Evolutionary conservation across 2,797 vertebrate genomes (phyloP).

Genomic region (Propithecus deckenii): DNA sequence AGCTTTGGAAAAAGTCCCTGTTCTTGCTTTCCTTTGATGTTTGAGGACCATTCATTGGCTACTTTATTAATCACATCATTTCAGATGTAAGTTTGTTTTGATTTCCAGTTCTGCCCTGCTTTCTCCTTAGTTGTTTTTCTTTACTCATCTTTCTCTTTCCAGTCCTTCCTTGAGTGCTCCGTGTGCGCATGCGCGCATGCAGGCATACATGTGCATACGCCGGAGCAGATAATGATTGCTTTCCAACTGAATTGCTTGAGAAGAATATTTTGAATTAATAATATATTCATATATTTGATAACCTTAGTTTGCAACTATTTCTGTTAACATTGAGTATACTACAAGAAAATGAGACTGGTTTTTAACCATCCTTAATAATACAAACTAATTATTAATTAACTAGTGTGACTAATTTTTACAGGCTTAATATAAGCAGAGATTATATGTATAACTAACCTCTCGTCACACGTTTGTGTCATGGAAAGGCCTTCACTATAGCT

Average conservation of each 20-base stretch:
- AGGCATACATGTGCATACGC: fast-evolving
- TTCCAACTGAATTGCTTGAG: not conserved
- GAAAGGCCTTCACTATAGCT: not conserved
- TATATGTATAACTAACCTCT: not conserved
- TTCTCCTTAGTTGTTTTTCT: not conserved
- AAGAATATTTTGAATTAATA: not conserved
- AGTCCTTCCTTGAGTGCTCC: not conserved
- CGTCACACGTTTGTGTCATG: not conserved
- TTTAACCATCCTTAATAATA: constrained; percentile 13
- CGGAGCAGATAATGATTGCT: not conserved
- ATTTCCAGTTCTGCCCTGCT: constrained; percentile 41
- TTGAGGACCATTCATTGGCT: not conserved
- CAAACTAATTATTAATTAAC: not conserved
- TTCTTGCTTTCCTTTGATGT: constrained; percentile 49
- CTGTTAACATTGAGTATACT: not conserved
- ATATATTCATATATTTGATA: not conserved
- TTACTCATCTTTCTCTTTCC: constrained; percentile 35
- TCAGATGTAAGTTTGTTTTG: constrained; percentile 55
- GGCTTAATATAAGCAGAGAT: not conserved
- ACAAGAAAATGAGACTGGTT: not conserved
- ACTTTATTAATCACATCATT: constrained; percentile 53
- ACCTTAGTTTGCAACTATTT: constrained; percentile 13
- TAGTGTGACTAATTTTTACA: not conserved
- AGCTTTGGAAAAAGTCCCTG: constrained; percentile 36
- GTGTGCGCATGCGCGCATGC: not conserved